A percentile compares a stretch with the other conserved stretches of the same genome.
Conservation (phyloP, 2,888 invertebrate genomes). For the Neoaliturus tenellus region DNA sequence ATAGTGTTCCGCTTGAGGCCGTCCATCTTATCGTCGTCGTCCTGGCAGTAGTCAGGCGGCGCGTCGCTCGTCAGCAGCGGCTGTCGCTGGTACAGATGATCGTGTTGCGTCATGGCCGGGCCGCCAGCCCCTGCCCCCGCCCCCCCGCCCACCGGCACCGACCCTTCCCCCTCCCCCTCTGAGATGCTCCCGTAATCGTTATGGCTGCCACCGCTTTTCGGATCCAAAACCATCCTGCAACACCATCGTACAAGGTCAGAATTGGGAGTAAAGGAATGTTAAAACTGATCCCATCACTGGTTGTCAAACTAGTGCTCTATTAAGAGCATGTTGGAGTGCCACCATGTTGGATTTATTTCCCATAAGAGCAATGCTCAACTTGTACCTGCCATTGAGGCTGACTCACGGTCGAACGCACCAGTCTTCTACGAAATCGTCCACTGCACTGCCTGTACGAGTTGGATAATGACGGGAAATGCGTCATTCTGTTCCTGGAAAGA, state of each 20-base stretch:
- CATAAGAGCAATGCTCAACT: no score
- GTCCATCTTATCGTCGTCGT: conserved; percentile 63
- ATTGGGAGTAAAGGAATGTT: no score
- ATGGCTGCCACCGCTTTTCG: conserved; percentile 75
- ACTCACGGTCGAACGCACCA: no score
- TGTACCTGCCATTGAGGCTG: no score
- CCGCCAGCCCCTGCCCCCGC: conserved; percentile 70
- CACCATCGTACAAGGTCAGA: neutral
- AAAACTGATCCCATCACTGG: no score
- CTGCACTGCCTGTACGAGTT: no score
- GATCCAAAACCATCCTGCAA: conserved; percentile 80
- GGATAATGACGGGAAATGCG: no score
- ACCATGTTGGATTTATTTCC: no score
- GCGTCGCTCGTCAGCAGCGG: conserved; percentile 69
- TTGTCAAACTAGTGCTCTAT: no score
- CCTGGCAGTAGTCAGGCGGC: conserved; percentile 29
- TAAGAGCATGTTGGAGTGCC: no score
- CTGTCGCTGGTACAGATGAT: conserved; percentile 78
- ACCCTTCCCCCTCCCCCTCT: conserved; percentile 57
- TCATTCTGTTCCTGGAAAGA: no score
- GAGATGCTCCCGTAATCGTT: conserved; percentile 80
- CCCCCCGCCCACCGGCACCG: conserved; percentile 63
- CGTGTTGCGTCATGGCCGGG: conserved; percentile 72
- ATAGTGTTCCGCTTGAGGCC: conserved; percentile 62
- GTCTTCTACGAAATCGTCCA: no score